Base-by-base conservation (phyloP, 2,113 vertebrate genomes). In the Campylorhamphus procurvoides region DNA sequence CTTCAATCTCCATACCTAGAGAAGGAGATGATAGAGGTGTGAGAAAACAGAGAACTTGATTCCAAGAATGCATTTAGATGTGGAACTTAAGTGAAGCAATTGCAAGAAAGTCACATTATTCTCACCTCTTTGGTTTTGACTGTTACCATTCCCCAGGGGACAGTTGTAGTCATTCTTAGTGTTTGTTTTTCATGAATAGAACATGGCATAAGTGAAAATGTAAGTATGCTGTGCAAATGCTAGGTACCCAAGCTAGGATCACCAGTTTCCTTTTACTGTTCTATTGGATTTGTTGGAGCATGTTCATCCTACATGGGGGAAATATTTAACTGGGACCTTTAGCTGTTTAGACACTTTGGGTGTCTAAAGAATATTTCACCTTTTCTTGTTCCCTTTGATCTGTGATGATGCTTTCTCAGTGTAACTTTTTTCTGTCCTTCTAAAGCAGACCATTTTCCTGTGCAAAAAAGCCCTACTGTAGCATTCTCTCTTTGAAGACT, bases 221-320 rank as follows among this genome's bases (percentile, higher is more conserved):
- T 31, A 49, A 33, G 11, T 47, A 24, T 44, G 24, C 29, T 68
- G 46, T 86, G 46, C n/a, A 55, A 53, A 27, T 66, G 56, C 39
- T 50, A 1, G 10, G 20, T 22, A 12, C 0, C 1, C 0, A 1
- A 58, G 56, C 50, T 52, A 7, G 49, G 24, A 35, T 58, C 67
- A 10, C 27, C 47, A 16, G 17, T 81, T 69, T 11, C 3, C 27
- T 72, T 63, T 25, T 24, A 35, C 12, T 40, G 31, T 18, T 49
- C 20, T 42, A 0, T 40, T 49, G 39, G 1, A 0, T 62, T 75
- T 75, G 24, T 28, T 63, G 71, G 39, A 72, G 16, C 39, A 1
- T 3, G 23, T 42, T 44, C 12, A 5, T 53, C 39, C 46, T 67
- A 6, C 46, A 5, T 11, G 23, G 7, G 46, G 25, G 16, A 55